Percentiles rank a stretch among this genome's conserved stretches.
Evolutionary conservation across 1,140 invertebrate genomes (phyloP).

Genomic region (Samia ricini): DNA sequence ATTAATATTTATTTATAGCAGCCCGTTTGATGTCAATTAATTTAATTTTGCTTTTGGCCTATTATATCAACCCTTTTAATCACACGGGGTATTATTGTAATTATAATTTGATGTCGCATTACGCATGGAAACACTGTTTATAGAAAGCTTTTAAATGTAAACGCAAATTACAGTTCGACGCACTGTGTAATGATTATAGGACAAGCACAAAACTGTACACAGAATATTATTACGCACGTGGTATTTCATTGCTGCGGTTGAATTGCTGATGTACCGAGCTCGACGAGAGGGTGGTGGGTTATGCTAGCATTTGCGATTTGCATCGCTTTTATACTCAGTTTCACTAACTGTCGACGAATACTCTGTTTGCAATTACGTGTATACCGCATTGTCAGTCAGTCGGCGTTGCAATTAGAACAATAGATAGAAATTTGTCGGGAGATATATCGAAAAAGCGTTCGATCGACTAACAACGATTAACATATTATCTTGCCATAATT

Average conservation of each 20-base stretch:
- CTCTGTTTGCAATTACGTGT: slow-evolving; percentile 61
- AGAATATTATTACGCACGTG: slow-evolving; percentile 62
- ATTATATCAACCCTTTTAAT: neutral
- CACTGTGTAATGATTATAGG: slow-evolving; percentile 12
- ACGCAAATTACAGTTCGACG: neutral
- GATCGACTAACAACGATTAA: slow-evolving; percentile 24
- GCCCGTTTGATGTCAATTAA: neutral
- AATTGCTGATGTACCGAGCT: slow-evolving; percentile 35
- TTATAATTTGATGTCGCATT: neutral
- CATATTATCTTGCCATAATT: slow-evolving; percentile 36
- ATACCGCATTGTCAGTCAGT: slow-evolving; percentile 54
- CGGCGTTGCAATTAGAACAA: slow-evolving; percentile 62
- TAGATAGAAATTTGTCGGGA: slow-evolving; percentile 66
- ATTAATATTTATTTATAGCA: neutral
- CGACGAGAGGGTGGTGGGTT: slow-evolving; percentile 58
- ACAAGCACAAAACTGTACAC: slow-evolving; percentile 34
- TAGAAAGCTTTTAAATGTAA: neutral
- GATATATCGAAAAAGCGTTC: slow-evolving; percentile 44
- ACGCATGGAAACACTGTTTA: neutral
- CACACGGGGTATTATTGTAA: neutral
- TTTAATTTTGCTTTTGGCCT: neutral
- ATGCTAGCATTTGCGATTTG: slow-evolving; percentile 66
- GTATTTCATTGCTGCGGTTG: slow-evolving; percentile 58
- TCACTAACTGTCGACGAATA: slow-evolving; percentile 60
- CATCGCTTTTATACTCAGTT: slow-evolving; percentile 74